Base-by-base conservation (phyloP, 2,797 vertebrate species). In the Botia kubotai region DNA sequence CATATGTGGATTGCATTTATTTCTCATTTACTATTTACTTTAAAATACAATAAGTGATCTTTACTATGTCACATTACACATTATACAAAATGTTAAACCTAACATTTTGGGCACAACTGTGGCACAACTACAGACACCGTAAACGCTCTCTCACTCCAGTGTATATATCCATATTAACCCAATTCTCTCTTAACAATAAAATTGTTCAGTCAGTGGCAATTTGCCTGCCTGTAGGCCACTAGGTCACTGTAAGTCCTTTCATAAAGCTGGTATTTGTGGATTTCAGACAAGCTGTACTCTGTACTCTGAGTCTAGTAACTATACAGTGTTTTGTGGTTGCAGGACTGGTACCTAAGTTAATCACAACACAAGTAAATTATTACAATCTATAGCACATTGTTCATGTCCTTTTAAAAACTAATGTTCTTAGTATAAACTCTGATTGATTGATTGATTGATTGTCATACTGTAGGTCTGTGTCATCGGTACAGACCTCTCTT, bases 401-500 rank as follows among this genome's bases (percentile, higher is more conserved):
- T 10, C 6, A 17, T 63, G 2, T 36, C 8, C 0, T 17, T 33
- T 36, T 65, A 2, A 36, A 17, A 17, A 36, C 21, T n/a, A 19
- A 43, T 14, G 39, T n/a, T 60, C 23, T 60, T 46, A 11, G 43
- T 46, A 43, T 6, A 46, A 21, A 11, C 57, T 60, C 17, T 21
- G 19, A 33, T 5, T 33, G 33, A 33, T 33, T 21, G 19, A 33
- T 5, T 33, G 33, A 33, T 33, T 65, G 58, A 50, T 6, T 66
- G 17, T 75, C 48, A 7, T 75, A 16, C 19, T 65, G 43, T 16
- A 77, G 63, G 70, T 65, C 70, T 57, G 70, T 80, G 46, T 80
- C 77, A 1, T 72, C 48, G 3, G 70, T 80, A 14, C 77, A 79
- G 43, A 29, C 48, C 8, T 66, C 91, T 14, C 87, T 94, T 82